phyloP scores from a whole-genome alignment of 2,797 vertebrate genomes.

The Syndactyla subalaris region DNA sequence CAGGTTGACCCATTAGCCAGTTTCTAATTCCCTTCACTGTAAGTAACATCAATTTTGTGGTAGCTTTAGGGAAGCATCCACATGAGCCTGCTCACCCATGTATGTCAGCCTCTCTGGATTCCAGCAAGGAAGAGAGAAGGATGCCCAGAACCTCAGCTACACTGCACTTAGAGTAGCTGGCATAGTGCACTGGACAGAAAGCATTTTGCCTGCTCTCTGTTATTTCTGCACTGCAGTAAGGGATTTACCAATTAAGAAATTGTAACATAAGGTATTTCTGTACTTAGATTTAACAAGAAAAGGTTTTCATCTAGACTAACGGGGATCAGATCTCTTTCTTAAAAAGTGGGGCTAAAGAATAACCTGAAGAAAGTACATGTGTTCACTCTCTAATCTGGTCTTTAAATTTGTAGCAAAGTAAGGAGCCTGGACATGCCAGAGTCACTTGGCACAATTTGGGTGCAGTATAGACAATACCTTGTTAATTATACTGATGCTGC shows the following conservation, averaged over 20 bases:
- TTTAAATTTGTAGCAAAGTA: neutral
- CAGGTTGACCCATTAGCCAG: neutral
- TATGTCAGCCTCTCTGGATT: neutral
- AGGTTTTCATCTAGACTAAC: neutral
- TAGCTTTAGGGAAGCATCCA: neutral
- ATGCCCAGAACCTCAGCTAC: neutral
- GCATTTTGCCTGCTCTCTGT: neutral
- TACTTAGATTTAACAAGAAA: neutral
- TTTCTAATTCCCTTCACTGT: neutral
- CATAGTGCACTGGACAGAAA: neutral
- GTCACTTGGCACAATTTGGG: neutral
- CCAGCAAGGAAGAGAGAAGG: fast-evolving
- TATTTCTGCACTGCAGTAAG: neutral
- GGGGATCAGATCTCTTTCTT: neutral
- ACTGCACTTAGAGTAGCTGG: neutral
- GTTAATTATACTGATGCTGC: neutral
- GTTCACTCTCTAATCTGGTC: neutral
- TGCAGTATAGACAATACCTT: neutral
- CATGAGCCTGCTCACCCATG: neutral
- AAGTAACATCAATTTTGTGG: neutral
- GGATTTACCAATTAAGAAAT: neutral
- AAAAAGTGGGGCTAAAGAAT: neutral
- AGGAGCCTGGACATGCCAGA: neutral
- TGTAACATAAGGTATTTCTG: neutral
- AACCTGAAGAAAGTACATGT: neutral